Evolutionary conservation across 2,797 vertebrate genomes (phyloP).

Genomic region (Argentina silus): DNA sequence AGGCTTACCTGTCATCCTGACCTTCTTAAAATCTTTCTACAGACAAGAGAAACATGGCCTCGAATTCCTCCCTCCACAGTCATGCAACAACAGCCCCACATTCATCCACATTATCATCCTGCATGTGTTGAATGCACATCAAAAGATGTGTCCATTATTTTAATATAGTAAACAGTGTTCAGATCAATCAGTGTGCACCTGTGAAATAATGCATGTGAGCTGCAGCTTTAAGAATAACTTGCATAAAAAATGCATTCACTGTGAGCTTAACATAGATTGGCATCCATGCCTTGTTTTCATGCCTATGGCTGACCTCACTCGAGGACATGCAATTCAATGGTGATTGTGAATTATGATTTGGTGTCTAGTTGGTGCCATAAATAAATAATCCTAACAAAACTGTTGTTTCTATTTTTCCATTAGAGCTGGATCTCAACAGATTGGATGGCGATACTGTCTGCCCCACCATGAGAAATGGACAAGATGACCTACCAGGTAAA

Average conservation of each 20-base stretch:
- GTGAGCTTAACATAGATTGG: conserved; percentile 42
- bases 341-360: not conserved
- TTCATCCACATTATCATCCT: conserved; percentile 32
- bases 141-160: conserved; percentile 3
- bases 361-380: not conserved
- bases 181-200: not conserved
- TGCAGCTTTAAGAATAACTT: conserved; percentile 9
- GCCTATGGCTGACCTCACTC: conserved; percentile 13
- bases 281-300: conserved; percentile 31
- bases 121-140: conserved; percentile 25
- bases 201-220: not conserved
- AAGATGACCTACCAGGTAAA: conserved; percentile 86
- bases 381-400: conserved; percentile 10
- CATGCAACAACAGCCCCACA: conserved; percentile 19
- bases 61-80: not conserved
- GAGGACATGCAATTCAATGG: conserved; percentile 12
- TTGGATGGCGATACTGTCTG: conserved; percentile 81
- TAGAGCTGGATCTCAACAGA: conserved; percentile 81
- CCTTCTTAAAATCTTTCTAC: conserved; percentile 24
- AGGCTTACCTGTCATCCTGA: conserved; percentile 23
- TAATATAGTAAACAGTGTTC: conserved; percentile 12
- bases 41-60: conserved; percentile 19
- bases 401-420: conserved; percentile 32
- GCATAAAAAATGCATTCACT: conserved; percentile 32
- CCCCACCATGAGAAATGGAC: conserved; percentile 78